Percentiles rank a stretch among this genome's conserved stretches.
Evolutionary conservation across 1,140 invertebrate genomes (phyloP).

Genomic region (Drosophila gunungcola): DNA sequence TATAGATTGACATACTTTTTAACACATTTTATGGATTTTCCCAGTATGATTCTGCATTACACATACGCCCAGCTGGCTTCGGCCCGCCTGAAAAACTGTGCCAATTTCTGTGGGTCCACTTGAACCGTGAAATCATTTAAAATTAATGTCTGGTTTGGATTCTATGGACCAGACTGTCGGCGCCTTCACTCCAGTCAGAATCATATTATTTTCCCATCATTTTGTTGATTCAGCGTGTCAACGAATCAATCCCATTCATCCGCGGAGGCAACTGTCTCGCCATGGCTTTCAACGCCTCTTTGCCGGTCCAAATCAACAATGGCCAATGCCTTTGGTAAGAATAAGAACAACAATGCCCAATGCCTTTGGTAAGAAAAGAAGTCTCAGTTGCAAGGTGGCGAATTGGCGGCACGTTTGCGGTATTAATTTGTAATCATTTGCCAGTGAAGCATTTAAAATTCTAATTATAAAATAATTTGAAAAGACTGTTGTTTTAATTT

Average conservation of each 20-base stretch:
- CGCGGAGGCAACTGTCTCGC: constrained; percentile 34
- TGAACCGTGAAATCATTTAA: constrained; percentile 24
- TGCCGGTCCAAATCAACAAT: constrained; percentile 11
- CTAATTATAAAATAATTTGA: not conserved
- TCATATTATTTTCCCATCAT: constrained; percentile 31
- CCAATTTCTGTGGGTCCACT: constrained; percentile 22
- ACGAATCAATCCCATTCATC: constrained; percentile 20
- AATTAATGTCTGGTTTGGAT: constrained; percentile 43
- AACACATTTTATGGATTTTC: constrained; percentile 15
- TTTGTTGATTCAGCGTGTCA: constrained; percentile 30
- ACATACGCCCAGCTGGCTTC: constrained; percentile 34
- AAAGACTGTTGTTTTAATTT: not conserved
- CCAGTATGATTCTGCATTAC: constrained; percentile 23
- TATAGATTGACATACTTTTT: constrained; percentile 20
- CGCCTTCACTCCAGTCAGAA: constrained; percentile 35
- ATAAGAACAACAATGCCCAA: constrained; percentile 10
- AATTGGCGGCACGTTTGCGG: constrained; percentile 15
- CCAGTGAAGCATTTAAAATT: no score
- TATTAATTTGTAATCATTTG: constrained; percentile 18
- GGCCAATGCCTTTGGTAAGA: not conserved
- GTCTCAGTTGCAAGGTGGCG: not conserved
- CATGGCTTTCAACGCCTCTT: constrained; percentile 37
- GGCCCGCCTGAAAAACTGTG: constrained; percentile 49
- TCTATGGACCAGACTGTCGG: constrained; percentile 43
- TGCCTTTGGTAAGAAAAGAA: not conserved